Conservation (phyloP, 2,888 invertebrate genomes). For the Perithous albicinctus region DNA sequence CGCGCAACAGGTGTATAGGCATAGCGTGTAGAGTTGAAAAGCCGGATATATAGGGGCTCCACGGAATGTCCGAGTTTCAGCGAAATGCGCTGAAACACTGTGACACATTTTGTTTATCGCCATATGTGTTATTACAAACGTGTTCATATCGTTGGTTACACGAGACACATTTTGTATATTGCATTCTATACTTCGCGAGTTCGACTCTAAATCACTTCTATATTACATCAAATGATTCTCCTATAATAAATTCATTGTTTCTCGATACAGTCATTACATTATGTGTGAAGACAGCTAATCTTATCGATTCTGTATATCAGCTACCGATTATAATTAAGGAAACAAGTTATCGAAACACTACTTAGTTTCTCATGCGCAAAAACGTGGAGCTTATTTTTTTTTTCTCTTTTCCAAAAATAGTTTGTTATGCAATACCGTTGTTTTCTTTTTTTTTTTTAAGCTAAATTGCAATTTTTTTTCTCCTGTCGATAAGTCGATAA, state of each 20-base stretch:
- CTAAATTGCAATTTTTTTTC: background rate
- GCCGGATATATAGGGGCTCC: slow-evolving; percentile 37
- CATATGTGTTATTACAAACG: background rate
- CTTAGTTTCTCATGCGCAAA: background rate
- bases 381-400: too few species aligned
- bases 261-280: background rate
- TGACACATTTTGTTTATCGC: slow-evolving; percentile 35
- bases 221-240: background rate
- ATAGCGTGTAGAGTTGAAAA: slow-evolving; percentile 42
- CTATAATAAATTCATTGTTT: background rate
- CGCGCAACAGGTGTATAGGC: slow-evolving; percentile 67
- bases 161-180: slow-evolving; percentile 42
- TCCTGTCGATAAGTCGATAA: slow-evolving; percentile 1
- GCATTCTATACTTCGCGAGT: slow-evolving; percentile 27
- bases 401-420: background rate
- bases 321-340: background rate
- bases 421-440: background rate
- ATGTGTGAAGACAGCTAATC: background rate
- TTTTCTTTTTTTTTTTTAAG: background rate
- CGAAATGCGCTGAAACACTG: slow-evolving; percentile 27
- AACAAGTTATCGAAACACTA: background rate
- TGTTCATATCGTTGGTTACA: slow-evolving; percentile 19
- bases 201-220: background rate
- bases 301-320: background rate
- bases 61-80: slow-evolving; percentile 25